Conservation (phyloP, 2,113 vertebrate genomes). For the Microtus oregoni region DNA sequence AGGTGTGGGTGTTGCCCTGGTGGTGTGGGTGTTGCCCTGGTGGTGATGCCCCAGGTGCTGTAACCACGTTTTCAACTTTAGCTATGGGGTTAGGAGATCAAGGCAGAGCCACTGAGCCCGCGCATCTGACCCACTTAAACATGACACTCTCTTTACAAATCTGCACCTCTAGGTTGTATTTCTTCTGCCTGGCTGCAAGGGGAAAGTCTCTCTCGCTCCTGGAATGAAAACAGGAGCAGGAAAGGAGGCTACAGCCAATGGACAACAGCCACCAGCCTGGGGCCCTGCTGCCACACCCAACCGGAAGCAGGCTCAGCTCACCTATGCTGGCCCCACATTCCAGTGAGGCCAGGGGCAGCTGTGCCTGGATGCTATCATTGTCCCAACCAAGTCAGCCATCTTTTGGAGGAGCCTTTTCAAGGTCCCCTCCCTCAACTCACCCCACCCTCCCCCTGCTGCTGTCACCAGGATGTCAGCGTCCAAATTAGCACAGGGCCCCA, state of each 20-base stretch:
- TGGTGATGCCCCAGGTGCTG: background rate
- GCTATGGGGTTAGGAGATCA: conserved; percentile 31
- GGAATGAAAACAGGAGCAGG: background rate
- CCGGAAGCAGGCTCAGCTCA: background rate
- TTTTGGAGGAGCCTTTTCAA: conserved; percentile 6
- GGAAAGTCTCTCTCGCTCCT: background rate
- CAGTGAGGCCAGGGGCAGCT: background rate
- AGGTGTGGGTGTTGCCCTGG: too few species aligned
- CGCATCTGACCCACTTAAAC: conserved; percentile 38
- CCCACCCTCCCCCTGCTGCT: background rate
- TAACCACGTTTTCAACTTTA: background rate
- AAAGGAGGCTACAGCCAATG: background rate
- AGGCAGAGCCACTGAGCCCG: background rate
- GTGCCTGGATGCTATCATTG: background rate
- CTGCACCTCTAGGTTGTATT: background rate
- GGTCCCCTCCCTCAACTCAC: background rate
- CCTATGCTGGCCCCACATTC: background rate
- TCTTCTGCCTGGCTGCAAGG: background rate
- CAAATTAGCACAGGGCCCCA: conserved; percentile 25
- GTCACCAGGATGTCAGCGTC: conserved; percentile 55
- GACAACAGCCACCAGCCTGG: background rate
- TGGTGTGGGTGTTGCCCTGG: background rate
- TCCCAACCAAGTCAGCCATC: conserved; percentile 18
- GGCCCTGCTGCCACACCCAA: background rate
- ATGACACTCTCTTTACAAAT: background rate